Conservation (phyloP, 2,797 vertebrate species). For the Sparus aurata region DNA sequence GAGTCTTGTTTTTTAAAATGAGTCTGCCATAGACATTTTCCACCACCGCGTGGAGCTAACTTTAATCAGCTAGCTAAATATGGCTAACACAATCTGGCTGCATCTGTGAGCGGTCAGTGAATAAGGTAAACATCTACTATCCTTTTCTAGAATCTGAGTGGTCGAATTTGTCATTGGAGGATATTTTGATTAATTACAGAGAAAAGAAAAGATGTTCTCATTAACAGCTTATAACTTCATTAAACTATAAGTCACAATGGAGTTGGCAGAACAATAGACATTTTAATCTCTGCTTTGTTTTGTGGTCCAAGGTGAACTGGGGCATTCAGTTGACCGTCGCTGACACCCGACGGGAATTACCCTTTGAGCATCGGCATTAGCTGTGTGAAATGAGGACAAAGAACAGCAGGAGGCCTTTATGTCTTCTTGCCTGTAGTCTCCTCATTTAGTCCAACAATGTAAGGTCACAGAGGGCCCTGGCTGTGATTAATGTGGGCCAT, state of each 20-base stretch:
- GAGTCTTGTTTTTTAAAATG: neutral
- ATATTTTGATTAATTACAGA: neutral
- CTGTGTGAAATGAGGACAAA: conserved; percentile 66
- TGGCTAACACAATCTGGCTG: neutral
- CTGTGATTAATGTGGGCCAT: conserved; percentile 50
- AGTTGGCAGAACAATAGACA: conserved; percentile 20
- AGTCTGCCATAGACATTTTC: neutral
- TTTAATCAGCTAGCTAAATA: neutral
- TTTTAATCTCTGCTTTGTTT: conserved; percentile 16
- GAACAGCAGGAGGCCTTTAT: conserved; percentile 47
- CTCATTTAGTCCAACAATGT: conserved; percentile 53
- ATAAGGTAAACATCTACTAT: neutral
- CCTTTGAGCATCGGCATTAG: conserved; percentile 36
- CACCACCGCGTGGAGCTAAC: no score
- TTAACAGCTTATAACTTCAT: neutral
- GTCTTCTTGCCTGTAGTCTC: conserved; percentile 33
- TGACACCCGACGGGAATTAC: conserved; percentile 44
- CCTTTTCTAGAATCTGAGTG: neutral
- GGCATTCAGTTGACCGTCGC: conserved; percentile 40
- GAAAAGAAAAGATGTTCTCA: neutral
- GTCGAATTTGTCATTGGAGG: neutral
- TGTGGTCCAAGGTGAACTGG: conserved; percentile 23
- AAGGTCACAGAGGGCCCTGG: conserved; percentile 42
- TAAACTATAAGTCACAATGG: neutral
- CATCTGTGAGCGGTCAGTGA: neutral